Evolutionary conservation across 2,797 vertebrate species (phyloP).

Genomic region (Cyclopterus lumpus): DNA sequence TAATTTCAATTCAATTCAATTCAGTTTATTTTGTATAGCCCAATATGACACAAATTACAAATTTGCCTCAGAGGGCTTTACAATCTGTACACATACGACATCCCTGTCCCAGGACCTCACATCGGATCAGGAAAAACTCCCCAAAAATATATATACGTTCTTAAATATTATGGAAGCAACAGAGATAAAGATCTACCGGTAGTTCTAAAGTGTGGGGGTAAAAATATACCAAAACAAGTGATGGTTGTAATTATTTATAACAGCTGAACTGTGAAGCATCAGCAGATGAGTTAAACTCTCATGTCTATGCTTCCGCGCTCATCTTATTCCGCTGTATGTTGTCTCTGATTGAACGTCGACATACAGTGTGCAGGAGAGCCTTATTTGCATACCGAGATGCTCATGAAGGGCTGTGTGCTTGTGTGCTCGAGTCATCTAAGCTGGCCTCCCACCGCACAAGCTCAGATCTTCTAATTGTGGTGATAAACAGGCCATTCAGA

Average conservation of each 20-base stretch:
- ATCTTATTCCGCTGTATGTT: neutral
- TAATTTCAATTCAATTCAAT: too few relatives aligned
- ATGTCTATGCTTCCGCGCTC: neutral
- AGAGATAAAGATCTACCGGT: neutral
- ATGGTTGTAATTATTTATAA: neutral
- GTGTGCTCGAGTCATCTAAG: constrained; percentile 35
- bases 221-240: neutral
- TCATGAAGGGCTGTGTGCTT: constrained; percentile 22
- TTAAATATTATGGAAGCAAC: neutral
- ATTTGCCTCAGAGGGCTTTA: too few relatives aligned
- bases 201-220: neutral
- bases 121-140: too few relatives aligned
- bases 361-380: neutral
- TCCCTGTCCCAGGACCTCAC: too few relatives aligned
- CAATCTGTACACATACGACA: too few relatives aligned
- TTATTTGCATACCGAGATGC: neutral
- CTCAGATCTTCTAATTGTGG: constrained; percentile 47
- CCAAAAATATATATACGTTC: too few relatives aligned
- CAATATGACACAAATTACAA: too few relatives aligned
- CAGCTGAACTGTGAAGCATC: neutral
- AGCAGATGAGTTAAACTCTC: neutral
- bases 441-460: constrained; percentile 9
- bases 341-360: neutral
- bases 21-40: too few relatives aligned
- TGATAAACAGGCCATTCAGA: constrained; percentile 39